Evolutionary conservation across 2,888 invertebrate species (phyloP), one percentile per base, ranked within the genome.

Genomic region (Stenolophus ochropezus): DNA sequence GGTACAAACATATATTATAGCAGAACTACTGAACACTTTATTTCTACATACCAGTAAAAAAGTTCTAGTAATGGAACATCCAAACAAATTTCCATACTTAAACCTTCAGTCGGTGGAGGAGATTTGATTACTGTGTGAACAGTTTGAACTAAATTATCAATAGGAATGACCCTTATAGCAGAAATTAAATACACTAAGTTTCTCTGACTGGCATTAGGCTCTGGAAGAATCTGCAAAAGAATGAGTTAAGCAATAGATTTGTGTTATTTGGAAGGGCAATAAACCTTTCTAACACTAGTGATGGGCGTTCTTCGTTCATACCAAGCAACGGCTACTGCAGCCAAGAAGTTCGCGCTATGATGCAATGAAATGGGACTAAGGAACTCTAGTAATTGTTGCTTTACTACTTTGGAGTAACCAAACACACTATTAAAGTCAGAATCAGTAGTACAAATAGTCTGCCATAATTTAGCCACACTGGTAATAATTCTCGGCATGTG

Each of bases 311-410:
- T 90, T 78, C 93, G 89, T 85, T 96, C 95, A 87, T 94, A 94
- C 97, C 97, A 97, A 27, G 96, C 96, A 4, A 96, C 94, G 0
- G 96, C 95, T 82, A 97, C 92, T 1, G 96, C 95, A 4, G 95
- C 94, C 81, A 97, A 89, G 85, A 97, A 95, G 86, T 94, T 94
- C 14, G 93, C 91, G 8, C 96, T 94, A 88, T 97, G 96, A 86
- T 96, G 94, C 79, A 95, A 92, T 4, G 96, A 95, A 73, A 97
- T 93, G 0, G 97, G 97, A 85, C 96, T 96, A 2, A 97, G 89
- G 84, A 97, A 94, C 87, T 96, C 96, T 85, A 97, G 89, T 69
- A 97, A 90, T 85, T 95, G 94, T 85, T 95, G 94, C 83, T 94
- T 93, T 8, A 96, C 94, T 83, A 94, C 91, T 87, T 95, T 91